Conservation (phyloP, 1,140 invertebrate genomes). For the Oreohelix idahoensis region DNA sequence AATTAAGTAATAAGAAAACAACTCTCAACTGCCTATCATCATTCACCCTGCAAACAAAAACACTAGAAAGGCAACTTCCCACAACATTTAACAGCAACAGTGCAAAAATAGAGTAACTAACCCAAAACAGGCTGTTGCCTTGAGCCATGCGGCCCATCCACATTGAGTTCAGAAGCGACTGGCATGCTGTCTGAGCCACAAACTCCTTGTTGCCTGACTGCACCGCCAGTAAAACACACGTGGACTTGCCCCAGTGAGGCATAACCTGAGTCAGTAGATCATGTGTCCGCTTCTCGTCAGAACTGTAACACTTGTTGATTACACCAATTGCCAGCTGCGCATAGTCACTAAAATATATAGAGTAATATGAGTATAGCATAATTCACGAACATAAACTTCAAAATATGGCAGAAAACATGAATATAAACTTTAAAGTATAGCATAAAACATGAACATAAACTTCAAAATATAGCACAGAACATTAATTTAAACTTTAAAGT, state of each 20-base stretch:
- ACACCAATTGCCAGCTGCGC: constrained; percentile 67
- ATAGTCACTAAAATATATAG: constrained; percentile 62
- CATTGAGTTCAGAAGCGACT: constrained; percentile 69
- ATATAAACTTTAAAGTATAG: too few species aligned
- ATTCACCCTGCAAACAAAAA: too few species aligned
- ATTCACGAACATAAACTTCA: too few species aligned
- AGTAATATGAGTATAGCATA: too few species aligned
- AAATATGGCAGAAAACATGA: too few species aligned
- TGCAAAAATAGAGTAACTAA: not conserved
- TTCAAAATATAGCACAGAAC: too few species aligned
- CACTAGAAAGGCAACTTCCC: too few species aligned
- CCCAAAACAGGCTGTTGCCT: constrained; percentile 49
- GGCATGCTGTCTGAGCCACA: constrained; percentile 71
- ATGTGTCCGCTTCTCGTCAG: constrained; percentile 68
- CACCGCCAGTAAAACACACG: constrained; percentile 68
- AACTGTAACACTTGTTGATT: constrained; percentile 69
- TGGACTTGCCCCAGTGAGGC: constrained; percentile 66
- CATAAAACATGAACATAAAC: too few species aligned
- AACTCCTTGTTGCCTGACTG: constrained; percentile 71
- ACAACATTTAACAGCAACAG: not conserved
- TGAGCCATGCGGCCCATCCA: constrained; percentile 70
- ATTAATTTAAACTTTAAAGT: too few species aligned
- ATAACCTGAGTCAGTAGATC: constrained; percentile 64
- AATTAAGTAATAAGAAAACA: too few species aligned
- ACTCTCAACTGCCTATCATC: too few species aligned